A percentile compares a stretch with the other conserved stretches of the same genome.
phyloP scores from a whole-genome alignment of 2,797 vertebrate genomes.

The Rhinoraja longicauda region DNA sequence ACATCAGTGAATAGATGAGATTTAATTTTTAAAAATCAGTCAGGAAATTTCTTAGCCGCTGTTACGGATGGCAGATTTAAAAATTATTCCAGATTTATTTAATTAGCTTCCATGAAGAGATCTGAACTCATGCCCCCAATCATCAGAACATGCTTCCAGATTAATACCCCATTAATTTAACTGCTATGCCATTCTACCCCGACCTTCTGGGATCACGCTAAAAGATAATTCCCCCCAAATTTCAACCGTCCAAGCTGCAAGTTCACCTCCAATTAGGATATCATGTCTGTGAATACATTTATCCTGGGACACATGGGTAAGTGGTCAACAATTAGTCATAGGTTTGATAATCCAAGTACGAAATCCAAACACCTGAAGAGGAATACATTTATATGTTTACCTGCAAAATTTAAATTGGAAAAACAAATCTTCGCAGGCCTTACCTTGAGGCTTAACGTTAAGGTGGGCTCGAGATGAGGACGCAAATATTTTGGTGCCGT shows the following conservation, averaged over 20 bases:
- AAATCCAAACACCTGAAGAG: neutral
- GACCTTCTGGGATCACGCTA: no score
- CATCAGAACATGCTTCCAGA: no score
- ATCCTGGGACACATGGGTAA: neutral
- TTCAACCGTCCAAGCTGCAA: neutral
- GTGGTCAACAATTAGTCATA: neutral
- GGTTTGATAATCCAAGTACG: neutral
- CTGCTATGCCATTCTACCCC: no score
- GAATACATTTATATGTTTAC: neutral
- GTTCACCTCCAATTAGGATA: neutral
- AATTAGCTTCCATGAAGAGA: no score
- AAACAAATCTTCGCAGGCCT: constrained; percentile 40
- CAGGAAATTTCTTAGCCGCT: no score
- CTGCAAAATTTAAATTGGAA: neutral
- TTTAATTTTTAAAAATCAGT: no score
- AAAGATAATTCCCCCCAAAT: neutral
- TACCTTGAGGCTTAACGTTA: constrained; percentile 93
- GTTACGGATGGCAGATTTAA: no score
- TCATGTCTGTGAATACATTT: no score
- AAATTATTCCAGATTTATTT: no score
- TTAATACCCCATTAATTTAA: no score
- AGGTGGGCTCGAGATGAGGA: constrained; percentile 85
- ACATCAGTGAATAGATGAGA: no score
- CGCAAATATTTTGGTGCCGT: constrained; percentile 92
- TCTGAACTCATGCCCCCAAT: no score